These are phyloP conservation scores for Epinephelus moara DNA, from an alignment of 2,113 vertebrate genomes.

Conservation along the genomic window DNA sequence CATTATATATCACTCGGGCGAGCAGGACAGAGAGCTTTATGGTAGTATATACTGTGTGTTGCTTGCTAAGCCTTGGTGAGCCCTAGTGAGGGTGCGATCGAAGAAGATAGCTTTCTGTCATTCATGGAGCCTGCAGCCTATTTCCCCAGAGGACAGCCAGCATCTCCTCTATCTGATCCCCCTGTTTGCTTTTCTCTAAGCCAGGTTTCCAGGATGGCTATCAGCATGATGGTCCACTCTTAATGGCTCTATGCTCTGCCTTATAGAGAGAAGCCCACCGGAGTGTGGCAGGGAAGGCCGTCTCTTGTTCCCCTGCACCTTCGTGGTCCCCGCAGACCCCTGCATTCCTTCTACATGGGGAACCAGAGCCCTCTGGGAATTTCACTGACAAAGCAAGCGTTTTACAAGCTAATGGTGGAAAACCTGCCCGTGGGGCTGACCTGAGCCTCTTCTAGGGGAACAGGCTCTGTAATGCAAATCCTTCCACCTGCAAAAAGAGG, in stretches of 20 bases:
- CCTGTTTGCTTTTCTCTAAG: constrained; percentile 33
- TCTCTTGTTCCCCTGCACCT: constrained; percentile 22
- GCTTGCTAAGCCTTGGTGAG: constrained; percentile 33
- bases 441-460: constrained; percentile 44
- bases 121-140: constrained; percentile 25
- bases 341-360: constrained; percentile 37
- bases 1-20: constrained; percentile 38
- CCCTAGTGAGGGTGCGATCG: constrained; percentile 10
- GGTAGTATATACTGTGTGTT: constrained; percentile 44
- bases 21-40: constrained; percentile 19
- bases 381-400: constrained; percentile 51
- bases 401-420: constrained; percentile 64
- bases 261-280: constrained; percentile 12
- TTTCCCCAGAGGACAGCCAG: constrained; percentile 54
- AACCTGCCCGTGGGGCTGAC: constrained; percentile 52
- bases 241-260: constrained; percentile 28
- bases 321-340: constrained; percentile 26
- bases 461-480: constrained; percentile 43
- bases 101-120: constrained; percentile 50
- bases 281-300: constrained; percentile 17
- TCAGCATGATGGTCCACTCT: constrained; percentile 28
- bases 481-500: constrained; percentile 79
- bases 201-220: constrained; percentile 30
- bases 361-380: constrained; percentile 44
- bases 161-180: constrained; percentile 37